A percentile compares a stretch with the other conserved stretches of the same genome.
Evolutionary conservation across 2,113 vertebrate genomes (phyloP).

Genomic region (Oceanodroma tethys): DNA sequence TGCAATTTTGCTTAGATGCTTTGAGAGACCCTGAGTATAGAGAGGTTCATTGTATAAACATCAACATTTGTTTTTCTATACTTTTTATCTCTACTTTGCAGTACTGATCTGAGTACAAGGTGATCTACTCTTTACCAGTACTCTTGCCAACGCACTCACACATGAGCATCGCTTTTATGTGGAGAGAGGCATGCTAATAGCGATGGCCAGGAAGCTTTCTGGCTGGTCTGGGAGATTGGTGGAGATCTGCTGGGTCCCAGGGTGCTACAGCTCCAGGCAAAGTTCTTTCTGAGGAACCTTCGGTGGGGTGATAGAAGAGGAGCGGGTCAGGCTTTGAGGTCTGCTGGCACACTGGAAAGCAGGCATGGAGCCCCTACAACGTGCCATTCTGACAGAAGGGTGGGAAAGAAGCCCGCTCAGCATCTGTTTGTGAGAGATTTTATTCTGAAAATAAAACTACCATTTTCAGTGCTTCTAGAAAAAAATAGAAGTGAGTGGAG

Average conservation of each 20-base stretch:
- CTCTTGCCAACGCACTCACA: not conserved
- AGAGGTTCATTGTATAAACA: not conserved
- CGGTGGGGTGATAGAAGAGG: not conserved
- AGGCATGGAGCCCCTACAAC: fast-evolving
- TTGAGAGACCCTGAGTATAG: not conserved
- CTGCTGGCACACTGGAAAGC: not conserved
- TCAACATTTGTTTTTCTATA: not conserved
- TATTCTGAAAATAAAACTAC: not conserved
- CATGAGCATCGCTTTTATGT: fast-evolving
- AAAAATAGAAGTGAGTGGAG: not conserved
- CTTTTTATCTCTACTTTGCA: not conserved
- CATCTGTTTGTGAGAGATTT: not conserved
- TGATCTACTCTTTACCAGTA: not conserved
- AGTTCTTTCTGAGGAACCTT: not conserved
- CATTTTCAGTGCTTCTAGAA: not conserved
- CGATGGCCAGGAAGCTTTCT: not conserved
- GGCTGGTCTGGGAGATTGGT: not conserved
- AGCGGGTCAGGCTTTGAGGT: not conserved
- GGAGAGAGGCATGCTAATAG: not conserved
- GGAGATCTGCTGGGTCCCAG: not conserved
- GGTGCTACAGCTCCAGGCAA: not conserved
- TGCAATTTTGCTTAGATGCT: not conserved
- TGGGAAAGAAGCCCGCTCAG: not conserved
- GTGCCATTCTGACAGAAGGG: not conserved
- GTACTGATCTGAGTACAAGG: not conserved